A percentile compares a stretch with the other conserved stretches of the same genome.
Evolutionary conservation across 2,888 invertebrate species (phyloP).

Genomic region (Cataglyphis rosenhaueri): DNA sequence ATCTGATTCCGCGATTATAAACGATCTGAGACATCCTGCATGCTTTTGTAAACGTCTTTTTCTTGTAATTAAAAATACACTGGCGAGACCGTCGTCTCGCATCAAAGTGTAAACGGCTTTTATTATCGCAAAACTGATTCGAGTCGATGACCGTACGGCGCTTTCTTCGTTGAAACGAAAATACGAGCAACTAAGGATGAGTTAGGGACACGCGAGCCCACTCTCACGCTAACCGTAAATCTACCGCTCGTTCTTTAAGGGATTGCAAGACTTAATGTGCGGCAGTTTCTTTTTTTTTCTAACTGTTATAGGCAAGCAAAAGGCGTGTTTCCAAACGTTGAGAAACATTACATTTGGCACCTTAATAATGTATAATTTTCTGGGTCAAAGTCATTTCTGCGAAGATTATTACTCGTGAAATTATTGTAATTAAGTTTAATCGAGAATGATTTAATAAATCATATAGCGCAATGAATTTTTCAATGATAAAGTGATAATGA

Average conservation of each 20-base stretch:
- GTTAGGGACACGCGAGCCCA: conserved; percentile 17
- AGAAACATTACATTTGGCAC: neutral
- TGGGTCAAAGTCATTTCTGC: neutral
- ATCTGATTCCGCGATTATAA: neutral
- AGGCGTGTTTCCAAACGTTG: neutral
- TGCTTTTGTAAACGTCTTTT: neutral
- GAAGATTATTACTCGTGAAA: neutral
- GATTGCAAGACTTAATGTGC: conserved; percentile 38
- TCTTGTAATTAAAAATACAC: neutral
- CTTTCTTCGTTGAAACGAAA: conserved; percentile 51
- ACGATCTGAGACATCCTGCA: neutral
- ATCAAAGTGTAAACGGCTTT: conserved; percentile 57
- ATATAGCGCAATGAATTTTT: neutral
- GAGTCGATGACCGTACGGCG: conserved; percentile 38
- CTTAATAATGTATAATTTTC: neutral
- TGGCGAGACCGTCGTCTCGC: conserved; percentile 16
- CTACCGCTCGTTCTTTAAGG: conserved; percentile 27
- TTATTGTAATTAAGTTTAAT: neutral
- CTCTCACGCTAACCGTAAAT: conserved; percentile 29
- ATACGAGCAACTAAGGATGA: conserved; percentile 37
- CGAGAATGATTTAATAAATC: neutral
- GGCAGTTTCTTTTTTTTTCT: conserved; percentile 2
- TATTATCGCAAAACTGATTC: conserved; percentile 45
- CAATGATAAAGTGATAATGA: neutral
- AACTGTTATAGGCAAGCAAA: neutral